phyloP scores from a whole-genome alignment of 2,888 invertebrate genomes.

The Dione vanillae region DNA sequence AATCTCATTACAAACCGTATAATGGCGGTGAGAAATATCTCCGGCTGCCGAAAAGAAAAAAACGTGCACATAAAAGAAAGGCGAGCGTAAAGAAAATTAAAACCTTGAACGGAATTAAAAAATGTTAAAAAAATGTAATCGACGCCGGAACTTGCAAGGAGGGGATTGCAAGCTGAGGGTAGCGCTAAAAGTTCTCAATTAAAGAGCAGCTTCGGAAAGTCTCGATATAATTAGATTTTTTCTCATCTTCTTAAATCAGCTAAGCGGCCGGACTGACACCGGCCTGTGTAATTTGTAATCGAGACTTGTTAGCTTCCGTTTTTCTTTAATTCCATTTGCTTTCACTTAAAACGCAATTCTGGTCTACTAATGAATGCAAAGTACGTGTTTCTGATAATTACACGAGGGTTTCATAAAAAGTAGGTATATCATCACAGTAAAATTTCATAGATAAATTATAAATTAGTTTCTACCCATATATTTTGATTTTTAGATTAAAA shows the following conservation, averaged over 20 bases:
- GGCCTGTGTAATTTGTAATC: slow-evolving; percentile 82
- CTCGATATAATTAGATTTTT: slow-evolving; percentile 81
- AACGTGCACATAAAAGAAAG: slow-evolving; percentile 74
- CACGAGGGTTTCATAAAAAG: not conserved
- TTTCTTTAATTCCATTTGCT: slow-evolving; percentile 72
- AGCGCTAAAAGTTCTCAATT: slow-evolving; percentile 77
- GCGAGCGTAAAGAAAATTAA: slow-evolving; percentile 81
- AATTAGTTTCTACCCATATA: not conserved
- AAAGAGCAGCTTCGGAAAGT: slow-evolving; percentile 76
- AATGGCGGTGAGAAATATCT: slow-evolving; percentile 82
- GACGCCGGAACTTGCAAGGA: slow-evolving; percentile 73
- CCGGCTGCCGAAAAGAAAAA: slow-evolving; percentile 68
- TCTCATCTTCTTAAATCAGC: slow-evolving; percentile 81
- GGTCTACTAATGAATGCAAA: slow-evolving; percentile 27
- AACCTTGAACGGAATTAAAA: slow-evolving; percentile 83
- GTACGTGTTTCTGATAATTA: slow-evolving; percentile 19
- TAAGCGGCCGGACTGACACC: slow-evolving; percentile 69
- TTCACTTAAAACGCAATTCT: slow-evolving; percentile 16
- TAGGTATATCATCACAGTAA: not conserved
- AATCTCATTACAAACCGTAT: slow-evolving; percentile 82
- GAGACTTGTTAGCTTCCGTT: slow-evolving; percentile 79
- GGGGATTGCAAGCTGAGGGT: slow-evolving; percentile 73
- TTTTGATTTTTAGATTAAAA: too few species aligned
- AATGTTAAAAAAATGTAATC: slow-evolving; percentile 83
- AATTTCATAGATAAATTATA: not conserved